phyloP scores from a whole-genome alignment of 2,888 invertebrate genomes.

The Heterodera filipjevi region DNA sequence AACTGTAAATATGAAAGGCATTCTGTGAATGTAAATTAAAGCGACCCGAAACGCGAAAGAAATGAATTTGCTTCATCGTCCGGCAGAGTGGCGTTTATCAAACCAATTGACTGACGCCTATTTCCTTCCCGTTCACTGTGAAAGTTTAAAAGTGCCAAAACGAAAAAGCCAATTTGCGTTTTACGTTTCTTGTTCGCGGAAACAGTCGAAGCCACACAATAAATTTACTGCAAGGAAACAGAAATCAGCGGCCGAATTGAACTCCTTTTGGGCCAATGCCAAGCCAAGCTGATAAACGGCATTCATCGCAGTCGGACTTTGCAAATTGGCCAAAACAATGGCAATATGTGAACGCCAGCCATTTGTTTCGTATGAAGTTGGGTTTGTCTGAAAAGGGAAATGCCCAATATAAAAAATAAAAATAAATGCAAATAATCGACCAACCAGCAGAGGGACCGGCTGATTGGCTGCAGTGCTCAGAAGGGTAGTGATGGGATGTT shows the following conservation, averaged over 20 bases:
- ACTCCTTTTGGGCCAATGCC: slow-evolving; percentile 72
- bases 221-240: slow-evolving; percentile 86
- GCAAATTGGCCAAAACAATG: slow-evolving; percentile 81
- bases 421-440: not conserved
- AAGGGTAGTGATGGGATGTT: slow-evolving; percentile 58
- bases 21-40: slow-evolving; percentile 16
- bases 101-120: slow-evolving; percentile 51
- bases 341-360: slow-evolving; percentile 91
- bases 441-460: slow-evolving; percentile 54
- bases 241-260: slow-evolving; percentile 88
- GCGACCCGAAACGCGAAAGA: slow-evolving; percentile 45
- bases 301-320: slow-evolving; percentile 48
- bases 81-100: slow-evolving; percentile 60
- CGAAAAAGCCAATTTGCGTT: not conserved
- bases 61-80: slow-evolving; percentile 51
- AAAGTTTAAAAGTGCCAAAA: not conserved
- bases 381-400: slow-evolving; percentile 37
- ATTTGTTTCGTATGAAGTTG: slow-evolving; percentile 69
- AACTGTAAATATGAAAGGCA: slow-evolving; percentile 37
- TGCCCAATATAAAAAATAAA: not conserved
- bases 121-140: slow-evolving; percentile 19
- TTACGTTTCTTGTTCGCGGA: slow-evolving; percentile 5
- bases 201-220: slow-evolving; percentile 39
- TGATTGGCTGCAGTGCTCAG: slow-evolving; percentile 55
- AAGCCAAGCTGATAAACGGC: slow-evolving; percentile 58